Percentiles rank a stretch among this genome's conserved stretches.
Conservation (phyloP, 2,113 vertebrate genomes). For the Larimichthys crocea region DNA sequence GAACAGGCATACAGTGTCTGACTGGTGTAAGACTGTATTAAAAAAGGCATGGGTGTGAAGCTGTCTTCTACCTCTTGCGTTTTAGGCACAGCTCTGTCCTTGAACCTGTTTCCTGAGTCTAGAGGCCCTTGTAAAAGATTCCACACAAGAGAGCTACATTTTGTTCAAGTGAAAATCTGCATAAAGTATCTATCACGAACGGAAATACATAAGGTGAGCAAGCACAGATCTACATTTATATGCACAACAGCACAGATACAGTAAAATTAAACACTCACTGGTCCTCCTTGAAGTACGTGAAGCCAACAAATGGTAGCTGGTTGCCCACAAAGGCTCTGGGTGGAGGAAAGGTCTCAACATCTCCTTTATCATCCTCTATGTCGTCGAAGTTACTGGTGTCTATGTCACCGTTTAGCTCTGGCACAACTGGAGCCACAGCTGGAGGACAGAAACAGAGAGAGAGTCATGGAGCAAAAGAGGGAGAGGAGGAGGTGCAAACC, state of each 20-base stretch:
- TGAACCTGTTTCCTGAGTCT: slow-evolving; percentile 29
- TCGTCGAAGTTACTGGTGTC: slow-evolving; percentile 99
- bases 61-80: slow-evolving; percentile 17
- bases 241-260: background rate
- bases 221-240: background rate
- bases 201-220: background rate
- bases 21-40: slow-evolving; percentile 37
- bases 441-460: slow-evolving; percentile 56
- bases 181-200: background rate
- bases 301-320: slow-evolving; percentile 97
- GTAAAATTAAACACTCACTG: slow-evolving; percentile 85
- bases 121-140: background rate
- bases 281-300: slow-evolving; percentile 97
- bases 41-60: slow-evolving; percentile 53
- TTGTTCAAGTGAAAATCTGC: background rate
- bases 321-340: slow-evolving; percentile 97
- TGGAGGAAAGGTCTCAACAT: slow-evolving; percentile 93
- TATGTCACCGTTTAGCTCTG: slow-evolving; percentile 94
- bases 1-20: slow-evolving; percentile 72
- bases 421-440: slow-evolving; percentile 98
- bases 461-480: slow-evolving; percentile 22
- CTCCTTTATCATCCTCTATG: slow-evolving; percentile 93
- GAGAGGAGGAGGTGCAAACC: slow-evolving; percentile 18
- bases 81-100: slow-evolving; percentile 27
- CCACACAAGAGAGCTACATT: background rate